Conservation (phyloP, 2,797 vertebrate species). For the Tamandua tetradactyla region DNA sequence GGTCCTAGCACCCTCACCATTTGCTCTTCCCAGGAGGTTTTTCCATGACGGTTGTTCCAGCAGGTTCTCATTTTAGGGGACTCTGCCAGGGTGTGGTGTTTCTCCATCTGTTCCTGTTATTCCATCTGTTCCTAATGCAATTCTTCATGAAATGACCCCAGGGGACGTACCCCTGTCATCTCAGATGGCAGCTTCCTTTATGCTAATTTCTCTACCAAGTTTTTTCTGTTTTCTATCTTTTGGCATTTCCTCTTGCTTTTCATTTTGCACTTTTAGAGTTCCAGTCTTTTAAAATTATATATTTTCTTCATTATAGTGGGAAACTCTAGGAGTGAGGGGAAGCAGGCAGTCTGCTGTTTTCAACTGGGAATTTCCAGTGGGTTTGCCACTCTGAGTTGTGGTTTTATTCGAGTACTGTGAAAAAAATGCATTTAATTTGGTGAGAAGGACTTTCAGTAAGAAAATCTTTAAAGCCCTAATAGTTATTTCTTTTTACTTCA, state of each 20-base stretch:
- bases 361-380: not conserved
- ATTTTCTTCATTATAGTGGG: not conserved
- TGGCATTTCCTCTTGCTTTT: not conserved
- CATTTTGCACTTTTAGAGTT: not conserved
- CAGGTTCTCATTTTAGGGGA: not conserved
- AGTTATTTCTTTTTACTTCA: constrained; percentile 24
- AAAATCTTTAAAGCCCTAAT: constrained; percentile 48
- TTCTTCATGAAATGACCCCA: not conserved
- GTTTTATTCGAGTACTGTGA: constrained; percentile 42
- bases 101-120: not conserved
- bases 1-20: not conserved
- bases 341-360: not conserved
- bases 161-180: not conserved
- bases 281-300: not conserved
- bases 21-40: not conserved
- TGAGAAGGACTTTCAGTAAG: not conserved
- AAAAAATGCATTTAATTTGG: not conserved
- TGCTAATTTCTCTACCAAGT: not conserved
- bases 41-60: not conserved
- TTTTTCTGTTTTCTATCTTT: constrained; percentile 32
- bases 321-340: not conserved
- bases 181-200: not conserved
- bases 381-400: not conserved
- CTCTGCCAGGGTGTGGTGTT: not conserved
- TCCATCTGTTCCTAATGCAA: not conserved